Percentiles rank a stretch among this genome's conserved stretches.
Evolutionary conservation across 2,888 invertebrate genomes (phyloP).

Genomic region (Agriotes lineatus): DNA sequence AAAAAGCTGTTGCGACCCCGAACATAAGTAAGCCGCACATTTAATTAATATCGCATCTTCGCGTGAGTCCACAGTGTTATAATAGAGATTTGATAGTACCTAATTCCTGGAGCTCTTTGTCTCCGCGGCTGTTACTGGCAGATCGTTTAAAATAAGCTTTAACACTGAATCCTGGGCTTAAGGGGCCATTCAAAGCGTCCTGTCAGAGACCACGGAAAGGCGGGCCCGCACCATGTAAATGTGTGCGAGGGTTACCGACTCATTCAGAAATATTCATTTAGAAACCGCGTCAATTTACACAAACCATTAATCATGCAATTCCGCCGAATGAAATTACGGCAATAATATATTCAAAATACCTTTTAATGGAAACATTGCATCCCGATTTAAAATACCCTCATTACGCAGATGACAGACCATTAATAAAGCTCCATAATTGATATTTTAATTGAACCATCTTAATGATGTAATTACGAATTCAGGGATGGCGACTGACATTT

Average conservation of each 20-base stretch:
- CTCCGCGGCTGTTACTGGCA: slow-evolving; percentile 51
- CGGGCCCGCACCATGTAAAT: slow-evolving; percentile 47
- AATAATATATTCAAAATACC: slow-evolving; percentile 53
- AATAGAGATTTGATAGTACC: slow-evolving; percentile 48
- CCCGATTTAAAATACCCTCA: slow-evolving; percentile 49
- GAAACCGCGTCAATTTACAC: slow-evolving; percentile 51
- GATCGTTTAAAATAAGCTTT: slow-evolving; percentile 54
- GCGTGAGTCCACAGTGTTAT: slow-evolving; percentile 39
- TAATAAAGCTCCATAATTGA: slow-evolving; percentile 54
- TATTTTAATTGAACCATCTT: slow-evolving; percentile 55
- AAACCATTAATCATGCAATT: slow-evolving; percentile 52
- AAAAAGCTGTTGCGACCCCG: not conserved
- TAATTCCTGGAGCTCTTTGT: slow-evolving; percentile 49
- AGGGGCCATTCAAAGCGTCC: slow-evolving; percentile 50
- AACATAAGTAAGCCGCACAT: not conserved
- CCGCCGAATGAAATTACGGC: slow-evolving; percentile 49
- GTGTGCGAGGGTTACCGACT: slow-evolving; percentile 44
- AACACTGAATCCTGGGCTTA: slow-evolving; percentile 49
- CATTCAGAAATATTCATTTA: slow-evolving; percentile 52
- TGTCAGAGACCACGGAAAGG: slow-evolving; percentile 48
- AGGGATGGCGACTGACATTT: slow-evolving; percentile 39
- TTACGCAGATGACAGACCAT: slow-evolving; percentile 52
- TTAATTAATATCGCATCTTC: slow-evolving; percentile 41
- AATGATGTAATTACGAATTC: slow-evolving; percentile 48
- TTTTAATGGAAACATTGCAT: slow-evolving; percentile 51